Percentiles rank a stretch among this genome's conserved stretches.
Evolutionary conservation across 2,113 vertebrate species (phyloP).

Genomic region (Bubo bubo): DNA sequence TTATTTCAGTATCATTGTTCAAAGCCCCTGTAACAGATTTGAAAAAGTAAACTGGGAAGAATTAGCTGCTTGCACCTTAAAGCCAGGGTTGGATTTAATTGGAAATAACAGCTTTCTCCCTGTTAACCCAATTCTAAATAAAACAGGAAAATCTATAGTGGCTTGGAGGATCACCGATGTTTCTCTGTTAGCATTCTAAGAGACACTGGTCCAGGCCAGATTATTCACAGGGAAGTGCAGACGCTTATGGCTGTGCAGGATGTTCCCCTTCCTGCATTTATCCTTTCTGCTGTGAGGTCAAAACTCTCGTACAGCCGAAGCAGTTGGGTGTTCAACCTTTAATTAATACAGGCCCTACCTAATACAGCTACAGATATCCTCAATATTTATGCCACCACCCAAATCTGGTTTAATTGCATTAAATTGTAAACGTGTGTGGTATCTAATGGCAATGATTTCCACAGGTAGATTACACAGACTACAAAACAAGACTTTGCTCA

Average conservation of each 20-base stretch:
- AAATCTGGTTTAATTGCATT: background rate
- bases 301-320: background rate
- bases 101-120: slow-evolving; percentile 18
- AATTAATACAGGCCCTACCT: background rate
- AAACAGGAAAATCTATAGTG: background rate
- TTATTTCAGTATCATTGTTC: slow-evolving; percentile 63
- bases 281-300: background rate
- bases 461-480: background rate
- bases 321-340: background rate
- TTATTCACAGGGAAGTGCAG: background rate
- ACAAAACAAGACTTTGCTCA: background rate
- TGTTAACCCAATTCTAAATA: slow-evolving; percentile 1
- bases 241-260: rapidly evolving
- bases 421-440: background rate
- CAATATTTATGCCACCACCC: background rate
- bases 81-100: background rate
- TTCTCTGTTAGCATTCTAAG: background rate
- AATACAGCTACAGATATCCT: background rate
- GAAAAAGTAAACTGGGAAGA: background rate
- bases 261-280: background rate
- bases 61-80: slow-evolving; percentile 39
- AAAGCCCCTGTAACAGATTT: slow-evolving; percentile 35
- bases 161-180: rapidly evolving
- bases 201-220: rapidly evolving
- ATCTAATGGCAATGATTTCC: background rate